Evolutionary conservation across 2,113 vertebrate species (phyloP), one percentile per base, ranked within the genome.

Genomic region (Neopipo cinnamomea): DNA sequence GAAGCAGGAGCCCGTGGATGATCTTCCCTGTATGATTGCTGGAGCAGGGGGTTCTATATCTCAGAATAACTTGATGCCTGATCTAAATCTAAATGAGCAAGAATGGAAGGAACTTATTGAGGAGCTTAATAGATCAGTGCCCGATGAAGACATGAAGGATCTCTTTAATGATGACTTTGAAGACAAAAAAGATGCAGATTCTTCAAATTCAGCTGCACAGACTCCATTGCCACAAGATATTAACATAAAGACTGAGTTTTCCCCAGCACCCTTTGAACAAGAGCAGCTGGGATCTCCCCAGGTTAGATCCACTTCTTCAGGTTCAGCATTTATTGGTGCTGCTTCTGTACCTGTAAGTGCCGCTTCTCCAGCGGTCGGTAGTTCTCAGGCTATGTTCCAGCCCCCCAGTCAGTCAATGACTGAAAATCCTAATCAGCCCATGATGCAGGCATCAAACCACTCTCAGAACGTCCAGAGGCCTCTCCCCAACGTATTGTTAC

Each of bases 21-120:
- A 99, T 95, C 98, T 99, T 71, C 98, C 99, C 12, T 99, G 99
- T 97, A 98, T 99, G 98, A 98, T 98, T 22, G 95, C 98, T 10
- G 99, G 98, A 11, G 81, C 98, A 2, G 98, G 98, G 8, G 98
- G 98, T 18, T 97, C 98, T 56, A 98, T 98, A 30, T 98, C 98
- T 73, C 98, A 98, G 83, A 99, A 98, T 97, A 99, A 98, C 96
- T 97, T 99, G 93, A 99, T 99, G 97, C 98, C 99, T 1, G 99
- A 99, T 98, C 98, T 99, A 68, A 99, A 99, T 97, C 98, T 99
- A 33, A 99, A 99, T 4, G 99, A 99, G 95, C 99, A 99, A 97
- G 99, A 99, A 85, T 99, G 99, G 99, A 99, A 98, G 67, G 99
- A 99, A 96, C 99, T 99, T 86, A 99, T 99, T 79, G 99, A 99